Evolutionary conservation across 2,888 invertebrate species (phyloP).

Genomic region (Temnothorax unifasciatus): DNA sequence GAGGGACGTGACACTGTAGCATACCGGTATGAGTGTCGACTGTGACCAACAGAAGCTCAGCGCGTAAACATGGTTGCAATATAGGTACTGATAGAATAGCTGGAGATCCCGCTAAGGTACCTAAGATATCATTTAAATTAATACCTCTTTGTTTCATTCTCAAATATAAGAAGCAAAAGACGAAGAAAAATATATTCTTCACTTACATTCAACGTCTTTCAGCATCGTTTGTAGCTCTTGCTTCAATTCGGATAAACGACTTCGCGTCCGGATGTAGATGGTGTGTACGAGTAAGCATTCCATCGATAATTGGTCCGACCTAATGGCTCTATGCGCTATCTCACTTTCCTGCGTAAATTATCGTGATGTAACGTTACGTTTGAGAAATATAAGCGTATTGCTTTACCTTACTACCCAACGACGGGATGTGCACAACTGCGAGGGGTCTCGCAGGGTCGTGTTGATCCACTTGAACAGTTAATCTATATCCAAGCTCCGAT

Average conservation of each 20-base stretch:
- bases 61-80: constrained; percentile 95
- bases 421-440: constrained; percentile 90
- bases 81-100: constrained; percentile 97
- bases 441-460: constrained; percentile 93
- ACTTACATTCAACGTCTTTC: constrained; percentile 88
- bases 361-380: background rate
- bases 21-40: constrained; percentile 98
- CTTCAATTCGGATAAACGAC: constrained; percentile 93
- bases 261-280: constrained; percentile 96
- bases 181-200: background rate
- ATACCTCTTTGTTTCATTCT: constrained; percentile 2
- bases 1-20: constrained; percentile 96
- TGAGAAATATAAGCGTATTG: constrained; percentile 29
- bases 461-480: constrained; percentile 95
- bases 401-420: constrained; percentile 89
- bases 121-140: constrained; percentile 85
- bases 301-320: constrained; percentile 97
- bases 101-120: constrained; percentile 96
- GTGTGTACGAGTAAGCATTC: constrained; percentile 97
- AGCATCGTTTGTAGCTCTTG: constrained; percentile 91
- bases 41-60: constrained; percentile 96
- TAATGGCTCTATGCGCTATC: constrained; percentile 92
- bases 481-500: constrained; percentile 95
- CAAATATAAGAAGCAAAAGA: constrained; percentile 27
- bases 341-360: constrained; percentile 87